These are phyloP conservation scores for Drosophila quadrilineata DNA, from an alignment of 1,140 invertebrate species.

Conservation along the genomic window DNA sequence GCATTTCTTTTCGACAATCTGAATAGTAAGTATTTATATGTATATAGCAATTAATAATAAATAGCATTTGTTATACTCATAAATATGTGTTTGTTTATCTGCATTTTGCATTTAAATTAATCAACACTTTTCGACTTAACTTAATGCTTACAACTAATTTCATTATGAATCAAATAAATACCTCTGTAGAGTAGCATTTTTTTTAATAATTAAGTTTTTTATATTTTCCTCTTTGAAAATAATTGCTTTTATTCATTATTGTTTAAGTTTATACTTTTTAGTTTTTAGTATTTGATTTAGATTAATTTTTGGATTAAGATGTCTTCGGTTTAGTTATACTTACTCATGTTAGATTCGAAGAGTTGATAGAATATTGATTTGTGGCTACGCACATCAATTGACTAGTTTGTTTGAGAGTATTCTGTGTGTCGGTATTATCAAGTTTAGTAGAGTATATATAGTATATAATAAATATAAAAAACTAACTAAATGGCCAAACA, in stretches of 20 bases:
- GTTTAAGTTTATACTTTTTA: constrained; percentile 50
- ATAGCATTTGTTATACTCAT: constrained; percentile 39
- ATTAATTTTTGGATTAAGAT: constrained; percentile 10
- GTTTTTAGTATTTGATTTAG: constrained; percentile 32
- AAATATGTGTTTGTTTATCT: constrained; percentile 9
- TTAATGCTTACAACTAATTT: constrained; percentile 51
- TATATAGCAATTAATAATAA: constrained; percentile 64
- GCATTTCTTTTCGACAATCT: constrained; percentile 33
- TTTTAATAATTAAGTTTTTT: constrained; percentile 19
- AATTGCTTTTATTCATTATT: constrained; percentile 72
- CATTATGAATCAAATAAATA: constrained; percentile 32
- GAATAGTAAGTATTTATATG: constrained; percentile 44
- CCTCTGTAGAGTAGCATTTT: constrained; percentile 43
- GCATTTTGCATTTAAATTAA: constrained; percentile 63
- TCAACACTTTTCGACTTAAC: constrained; percentile 53
- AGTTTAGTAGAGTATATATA: constrained; percentile 2
- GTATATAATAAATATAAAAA: constrained; percentile 25
- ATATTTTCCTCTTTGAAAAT: constrained; percentile 45
- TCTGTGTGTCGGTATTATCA: constrained; percentile 25
- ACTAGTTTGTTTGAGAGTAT: constrained; percentile 63
- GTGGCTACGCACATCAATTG: constrained; percentile 67
- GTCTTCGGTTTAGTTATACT: constrained; percentile 35
- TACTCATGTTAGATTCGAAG: constrained; percentile 36
- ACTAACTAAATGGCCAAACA: constrained; percentile 39
- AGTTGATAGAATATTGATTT: constrained; percentile 43